Evolutionary conservation across 2,113 vertebrate species (phyloP), one percentile per base, ranked within the genome.

Genomic region (Nannobrachium achirus): DNA sequence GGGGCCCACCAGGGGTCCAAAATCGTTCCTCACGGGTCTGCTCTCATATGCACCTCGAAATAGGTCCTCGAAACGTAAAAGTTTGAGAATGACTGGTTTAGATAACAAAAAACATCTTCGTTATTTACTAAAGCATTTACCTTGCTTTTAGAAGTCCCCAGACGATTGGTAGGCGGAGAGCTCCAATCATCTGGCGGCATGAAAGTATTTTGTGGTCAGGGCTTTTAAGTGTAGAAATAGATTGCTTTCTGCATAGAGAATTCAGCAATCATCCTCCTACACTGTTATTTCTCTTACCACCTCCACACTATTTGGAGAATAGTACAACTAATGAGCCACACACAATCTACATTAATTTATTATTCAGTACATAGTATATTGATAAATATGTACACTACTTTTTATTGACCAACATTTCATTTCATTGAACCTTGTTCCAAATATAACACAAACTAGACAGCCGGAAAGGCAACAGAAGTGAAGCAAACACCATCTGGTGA

Each of bases 401-500:
- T 86, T 82, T 89, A 88, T 89, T 88, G 80, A 90, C 63, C 60
- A 62, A 33, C 88, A 82, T 14, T 72, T 66, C 59, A 76, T 84
- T 89, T 89, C 15, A 84, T 90, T 86, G 76, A 85, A 71, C 74
- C 78, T 68, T 53, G 53, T 7, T 50, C n/a, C n/a, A n/a, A n/a
- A n/a, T 25, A 4, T 33, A 56, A 52, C 67, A 16, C 10, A 68
- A 75, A 76, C 77, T 75, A 63, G 72, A 77, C 63, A 63, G 79
- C 63, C 56, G 56, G 46, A 16, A 51, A 7, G n/a, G 55, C 51
- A 48, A 59, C 41, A 8, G 15, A 46, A 63, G 49, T 25, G 60
- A 76, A 83, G 80, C 71, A 71, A 78, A 90, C 85, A 80, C 81
- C 87, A 91, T 91, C 82, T 88, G 88, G 58, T 71, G 72, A 84